Conservation (phyloP, 1,140 invertebrate genomes). For the Drosophila tropicalis region DNA sequence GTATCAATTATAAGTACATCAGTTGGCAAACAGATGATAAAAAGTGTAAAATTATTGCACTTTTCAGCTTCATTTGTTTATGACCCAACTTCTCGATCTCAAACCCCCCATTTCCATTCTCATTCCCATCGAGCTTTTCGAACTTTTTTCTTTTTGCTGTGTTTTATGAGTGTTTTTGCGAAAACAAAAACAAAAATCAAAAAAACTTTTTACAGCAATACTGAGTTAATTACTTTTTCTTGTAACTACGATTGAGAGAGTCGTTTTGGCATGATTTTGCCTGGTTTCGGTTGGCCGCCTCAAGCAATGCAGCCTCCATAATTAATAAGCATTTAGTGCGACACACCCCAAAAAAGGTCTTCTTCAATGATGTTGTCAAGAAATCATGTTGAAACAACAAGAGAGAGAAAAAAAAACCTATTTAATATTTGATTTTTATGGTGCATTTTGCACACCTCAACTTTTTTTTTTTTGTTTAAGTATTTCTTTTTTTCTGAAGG, state of each 20-base stretch:
- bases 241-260: slow-evolving; percentile 14
- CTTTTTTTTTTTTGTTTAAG: background rate
- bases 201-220: slow-evolving; percentile 59
- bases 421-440: slow-evolving; percentile 60
- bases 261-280: slow-evolving; percentile 1
- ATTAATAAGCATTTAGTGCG: slow-evolving; percentile 55
- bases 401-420: slow-evolving; percentile 33
- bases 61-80: slow-evolving; percentile 53
- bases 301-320: slow-evolving; percentile 39
- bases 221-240: slow-evolving; percentile 60
- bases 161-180: slow-evolving; percentile 48
- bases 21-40: slow-evolving; percentile 39
- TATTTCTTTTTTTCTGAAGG: slow-evolving; percentile 31
- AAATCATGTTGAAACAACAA: slow-evolving; percentile 30
- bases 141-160: background rate
- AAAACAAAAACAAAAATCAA: slow-evolving; percentile 7
- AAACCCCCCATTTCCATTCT: slow-evolving; percentile 10
- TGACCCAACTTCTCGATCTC: slow-evolving; percentile 8
- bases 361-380: slow-evolving; percentile 56
- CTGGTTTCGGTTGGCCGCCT: slow-evolving; percentile 41
- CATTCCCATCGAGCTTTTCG: too few species aligned
- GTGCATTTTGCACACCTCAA: slow-evolving; percentile 54
- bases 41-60: slow-evolving; percentile 53
- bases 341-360: slow-evolving; percentile 36
- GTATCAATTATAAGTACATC: slow-evolving; percentile 47